Evolutionary conservation across 92 coral and sea anemone genomes (phyloP), one percentile per base, ranked within the genome.

Genomic region (Plumapathes pennacea): DNA sequence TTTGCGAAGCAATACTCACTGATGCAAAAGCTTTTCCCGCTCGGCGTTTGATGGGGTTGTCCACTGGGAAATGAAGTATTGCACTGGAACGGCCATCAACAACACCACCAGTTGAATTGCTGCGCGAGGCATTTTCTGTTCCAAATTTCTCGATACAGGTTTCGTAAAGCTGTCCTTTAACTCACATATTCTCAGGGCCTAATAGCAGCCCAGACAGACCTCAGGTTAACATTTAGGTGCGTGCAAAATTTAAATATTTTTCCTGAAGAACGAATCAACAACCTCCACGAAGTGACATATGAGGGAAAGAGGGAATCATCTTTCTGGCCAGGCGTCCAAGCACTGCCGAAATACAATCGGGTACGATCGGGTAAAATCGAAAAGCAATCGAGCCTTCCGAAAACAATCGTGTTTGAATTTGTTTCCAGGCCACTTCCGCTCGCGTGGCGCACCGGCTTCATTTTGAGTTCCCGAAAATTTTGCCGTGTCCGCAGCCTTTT

Each of bases 21-120:
- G 85, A 59, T 86, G 71, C 45, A 92, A 80, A 3, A 84, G 71
- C 22, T 76, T 54, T 27, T 67, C 83, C 42, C 92, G 71, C 37
- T 80, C 97, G 49, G 77, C 65, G 5, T 76, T 65, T 14, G 88
- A 72, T 32, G 92, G 84, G 4, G 88, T 66, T 26, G 89, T 80
- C 98, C 96, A 92, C 38, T 88, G 69, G 54, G 86, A 76, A 31
- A 92, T 88, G n/a, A 88, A 84, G 62, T 83, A 92, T 70, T 92
- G 98, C 53, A 85, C 46, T 6, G 98, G 98, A 17, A 92, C 89
- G 2, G 98, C 98, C 10, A 92, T 79, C 11, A 88, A 69, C 46
- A 92, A 71, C 13, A 92, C 28, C 2, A 80, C 85, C 6, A 88
- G 59, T 41, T 88, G 90, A 48, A 88, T 74, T 5, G 83, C 85